These are phyloP conservation scores for Ciconia stormi DNA, from an alignment of 2,113 vertebrate genomes.

Conservation along the genomic window DNA sequence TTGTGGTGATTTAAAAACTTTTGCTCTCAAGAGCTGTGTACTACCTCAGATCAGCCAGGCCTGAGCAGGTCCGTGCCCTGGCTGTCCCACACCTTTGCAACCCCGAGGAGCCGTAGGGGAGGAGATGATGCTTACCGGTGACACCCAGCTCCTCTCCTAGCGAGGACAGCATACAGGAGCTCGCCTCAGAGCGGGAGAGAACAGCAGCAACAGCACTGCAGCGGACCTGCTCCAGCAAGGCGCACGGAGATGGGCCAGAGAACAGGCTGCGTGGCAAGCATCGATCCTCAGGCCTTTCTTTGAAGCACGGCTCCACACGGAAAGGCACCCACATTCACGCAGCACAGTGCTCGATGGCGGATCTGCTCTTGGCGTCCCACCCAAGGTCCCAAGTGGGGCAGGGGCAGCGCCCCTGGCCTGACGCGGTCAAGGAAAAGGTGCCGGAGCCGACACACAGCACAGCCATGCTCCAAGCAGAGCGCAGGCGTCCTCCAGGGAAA, in stretches of 20 bases:
- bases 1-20: background rate
- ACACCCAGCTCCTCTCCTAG: background rate
- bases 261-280: too few species aligned
- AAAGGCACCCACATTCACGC: accelerated
- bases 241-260: accelerated
- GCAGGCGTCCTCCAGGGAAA: accelerated
- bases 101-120: too few species aligned
- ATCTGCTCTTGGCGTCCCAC: background rate
- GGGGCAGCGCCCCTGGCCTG: background rate
- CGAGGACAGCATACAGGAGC: background rate
- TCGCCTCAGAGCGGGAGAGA: background rate
- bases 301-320: background rate
- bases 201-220: too few species aligned
- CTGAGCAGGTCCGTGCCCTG: background rate
- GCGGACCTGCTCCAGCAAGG: background rate
- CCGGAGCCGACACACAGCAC: too few species aligned
- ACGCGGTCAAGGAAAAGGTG: background rate
- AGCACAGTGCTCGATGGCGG: background rate
- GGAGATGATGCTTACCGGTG: background rate
- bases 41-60: background rate
- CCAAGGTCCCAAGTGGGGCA: background rate
- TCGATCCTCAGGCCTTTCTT: background rate
- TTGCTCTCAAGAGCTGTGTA: background rate
- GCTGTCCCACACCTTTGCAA: background rate
- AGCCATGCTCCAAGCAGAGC: background rate